A percentile compares a stretch with the other conserved stretches of the same genome.
These are phyloP conservation scores for Noctua fimbriata DNA, from an alignment of 2,888 invertebrate genomes.

Conservation along the genomic window DNA sequence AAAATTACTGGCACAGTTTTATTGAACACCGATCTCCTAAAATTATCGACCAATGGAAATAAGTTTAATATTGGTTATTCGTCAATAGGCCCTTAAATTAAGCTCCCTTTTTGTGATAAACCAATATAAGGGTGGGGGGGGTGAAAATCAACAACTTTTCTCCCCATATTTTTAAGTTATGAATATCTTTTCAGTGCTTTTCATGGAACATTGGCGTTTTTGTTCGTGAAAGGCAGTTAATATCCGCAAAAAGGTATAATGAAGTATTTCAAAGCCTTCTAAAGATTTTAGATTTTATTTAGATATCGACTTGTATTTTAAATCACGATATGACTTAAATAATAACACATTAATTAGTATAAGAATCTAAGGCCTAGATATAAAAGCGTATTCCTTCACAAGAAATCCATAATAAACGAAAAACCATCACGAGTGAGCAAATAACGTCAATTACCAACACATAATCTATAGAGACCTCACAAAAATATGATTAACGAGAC, in stretches of 20 bases:
- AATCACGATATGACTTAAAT: not conserved
- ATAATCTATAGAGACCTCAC: slow-evolving; percentile 25
- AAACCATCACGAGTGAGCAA: slow-evolving; percentile 20
- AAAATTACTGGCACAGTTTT: slow-evolving; percentile 24
- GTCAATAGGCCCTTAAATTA: slow-evolving; percentile 30
- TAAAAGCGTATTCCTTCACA: slow-evolving; percentile 19
- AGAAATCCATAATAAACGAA: slow-evolving; percentile 8
- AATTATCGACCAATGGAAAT: slow-evolving; percentile 31
- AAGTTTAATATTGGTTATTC: slow-evolving; percentile 32
- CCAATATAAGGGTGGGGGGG: slow-evolving; percentile 16
- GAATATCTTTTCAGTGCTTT: slow-evolving; percentile 2
- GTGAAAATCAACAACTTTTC: slow-evolving; percentile 36
- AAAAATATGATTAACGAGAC: slow-evolving; percentile 56
- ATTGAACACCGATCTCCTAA: slow-evolving; percentile 33
- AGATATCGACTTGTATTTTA: not conserved
- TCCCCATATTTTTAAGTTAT: slow-evolving; percentile 4
- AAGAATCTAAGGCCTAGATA: not conserved
- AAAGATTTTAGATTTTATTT: not conserved
- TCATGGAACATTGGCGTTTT: slow-evolving; percentile 4
- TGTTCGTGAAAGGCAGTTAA: not conserved
- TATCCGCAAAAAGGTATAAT: not conserved
- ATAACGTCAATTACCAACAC: slow-evolving; percentile 39
- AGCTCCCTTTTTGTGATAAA: slow-evolving; percentile 36
- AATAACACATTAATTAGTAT: not conserved
- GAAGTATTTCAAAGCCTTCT: not conserved